Evolutionary conservation across 1,140 invertebrate species (phyloP).

Genomic region (Cotesia vestalis): DNA sequence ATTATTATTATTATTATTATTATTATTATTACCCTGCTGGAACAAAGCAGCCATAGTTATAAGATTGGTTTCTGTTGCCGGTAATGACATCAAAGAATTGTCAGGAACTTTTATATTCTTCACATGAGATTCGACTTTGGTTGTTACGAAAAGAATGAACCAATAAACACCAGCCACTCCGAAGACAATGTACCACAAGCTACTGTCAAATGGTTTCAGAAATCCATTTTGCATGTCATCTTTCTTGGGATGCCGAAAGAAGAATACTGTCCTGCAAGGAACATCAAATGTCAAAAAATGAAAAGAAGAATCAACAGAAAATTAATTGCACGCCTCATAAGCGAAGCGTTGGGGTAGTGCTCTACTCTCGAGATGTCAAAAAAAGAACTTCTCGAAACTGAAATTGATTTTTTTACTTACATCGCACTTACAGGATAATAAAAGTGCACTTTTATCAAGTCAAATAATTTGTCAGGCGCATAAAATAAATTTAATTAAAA

Average conservation of each 20-base stretch:
- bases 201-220: constrained; percentile 47
- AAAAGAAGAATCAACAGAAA: not conserved
- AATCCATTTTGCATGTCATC: constrained; percentile 67
- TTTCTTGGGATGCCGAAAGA: constrained; percentile 73
- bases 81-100: constrained; percentile 30
- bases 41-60: constrained; percentile 61
- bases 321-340: no score
- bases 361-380: no score
- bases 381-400: no score
- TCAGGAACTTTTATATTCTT: not conserved
- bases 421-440: no score
- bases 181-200: constrained; percentile 48
- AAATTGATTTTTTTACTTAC: no score
- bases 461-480: no score
- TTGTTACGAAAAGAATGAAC: constrained; percentile 39
- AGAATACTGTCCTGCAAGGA: constrained; percentile 66
- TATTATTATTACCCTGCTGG: constrained; percentile 64
- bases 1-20: not conserved
- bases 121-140: constrained; percentile 40
- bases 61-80: constrained; percentile 51
- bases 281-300: no score
- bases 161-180: constrained; percentile 45
- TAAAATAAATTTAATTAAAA: no score
- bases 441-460: no score
- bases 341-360: no score